Base-by-base conservation (phyloP, 2,797 vertebrate species). In the Esox masquinongy region DNA sequence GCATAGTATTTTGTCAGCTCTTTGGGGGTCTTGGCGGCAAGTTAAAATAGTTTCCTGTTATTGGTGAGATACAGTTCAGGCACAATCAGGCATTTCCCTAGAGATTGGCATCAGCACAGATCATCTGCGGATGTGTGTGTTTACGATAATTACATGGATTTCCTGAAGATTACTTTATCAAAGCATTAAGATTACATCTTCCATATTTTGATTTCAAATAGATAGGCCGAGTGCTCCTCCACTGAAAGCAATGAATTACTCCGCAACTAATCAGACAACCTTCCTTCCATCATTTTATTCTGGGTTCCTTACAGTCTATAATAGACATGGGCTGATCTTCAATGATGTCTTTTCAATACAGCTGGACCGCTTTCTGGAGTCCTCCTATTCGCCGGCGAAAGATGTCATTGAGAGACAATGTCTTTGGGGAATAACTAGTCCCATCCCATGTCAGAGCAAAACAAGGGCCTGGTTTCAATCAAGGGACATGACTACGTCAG, bases 11-110 rank as follows among this genome's bases (percentile, higher is more conserved):
- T 79, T 80, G 24, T 59, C 31, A 74, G 29, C 17, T 74, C 80
- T 43, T 76, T 68, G 77, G 66, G 16, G n/a, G 19, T 47, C 43
- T 14, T 16, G 64, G 67, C 24, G 68, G 69, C 75, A 83, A 85
- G 79, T 53, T 74, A 59, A 51, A 78, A 80, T 81, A 53, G 68
- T 77, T 85, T 86, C 89, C 87, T 82, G 77, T 74, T 77, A 73
- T 74, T 76, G 68, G 75, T 67, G 53, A 70, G 59, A 74, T 29
- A 70, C 0, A 4, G 31, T 76, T 80, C 16, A 70, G 22, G 76
- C 31, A 26, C 67, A 73, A 79, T 80, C 74, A 83, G 39, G 6
- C 50, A 43, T 78, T 83, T 80, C 72, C 75, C 51, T 26, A 75
- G 76, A 74, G 67, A 80, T 59, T 29, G 36, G 63, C 68, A n/a